Percentiles rank a stretch among this genome's conserved stretches.
Conservation (phyloP, 2,888 invertebrate genomes). For the Limnephilus marmoratus region DNA sequence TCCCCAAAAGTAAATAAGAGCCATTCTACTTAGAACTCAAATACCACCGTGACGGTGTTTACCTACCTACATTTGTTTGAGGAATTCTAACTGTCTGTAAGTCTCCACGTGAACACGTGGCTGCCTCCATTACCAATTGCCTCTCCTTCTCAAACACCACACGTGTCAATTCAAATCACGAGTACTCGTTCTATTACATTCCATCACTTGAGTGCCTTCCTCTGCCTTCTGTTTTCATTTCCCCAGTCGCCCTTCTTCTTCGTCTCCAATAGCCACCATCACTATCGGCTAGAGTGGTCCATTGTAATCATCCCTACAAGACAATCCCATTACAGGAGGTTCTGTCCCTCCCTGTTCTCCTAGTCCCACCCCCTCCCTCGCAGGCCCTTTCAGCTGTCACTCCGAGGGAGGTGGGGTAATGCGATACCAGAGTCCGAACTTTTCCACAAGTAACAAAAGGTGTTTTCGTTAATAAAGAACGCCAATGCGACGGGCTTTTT, state of each 20-base stretch:
- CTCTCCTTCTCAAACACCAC: not conserved
- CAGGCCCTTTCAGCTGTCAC: slow-evolving; percentile 58
- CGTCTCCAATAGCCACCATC: slow-evolving; percentile 22
- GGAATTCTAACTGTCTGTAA: not conserved
- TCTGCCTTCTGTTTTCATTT: slow-evolving; percentile 8
- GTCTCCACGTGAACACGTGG: not conserved
- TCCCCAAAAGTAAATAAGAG: too few species aligned
- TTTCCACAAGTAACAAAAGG: slow-evolving; percentile 52
- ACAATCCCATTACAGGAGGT: slow-evolving; percentile 72
- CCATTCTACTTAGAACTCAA: too few species aligned
- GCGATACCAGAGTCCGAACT: slow-evolving; percentile 55
- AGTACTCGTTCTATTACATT: slow-evolving; percentile 21
- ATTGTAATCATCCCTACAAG: slow-evolving; percentile 73
- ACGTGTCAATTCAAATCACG: slow-evolving; percentile 13
- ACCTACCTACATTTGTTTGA: not conserved
- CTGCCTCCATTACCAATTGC: not conserved
- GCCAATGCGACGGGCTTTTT: slow-evolving; percentile 25
- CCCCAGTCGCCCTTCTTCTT: not conserved
- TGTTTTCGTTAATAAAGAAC: slow-evolving; percentile 57
- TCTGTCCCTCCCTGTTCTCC: slow-evolving; percentile 16
- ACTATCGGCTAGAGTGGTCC: slow-evolving; percentile 70
- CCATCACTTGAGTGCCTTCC: slow-evolving; percentile 14
- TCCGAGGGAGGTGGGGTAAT: slow-evolving; percentile 53
- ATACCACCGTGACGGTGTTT: too few species aligned
- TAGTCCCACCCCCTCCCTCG: not conserved